Base-by-base conservation (phyloP, 2,113 vertebrate genomes). In the Erythrolamprus reginae region DNA sequence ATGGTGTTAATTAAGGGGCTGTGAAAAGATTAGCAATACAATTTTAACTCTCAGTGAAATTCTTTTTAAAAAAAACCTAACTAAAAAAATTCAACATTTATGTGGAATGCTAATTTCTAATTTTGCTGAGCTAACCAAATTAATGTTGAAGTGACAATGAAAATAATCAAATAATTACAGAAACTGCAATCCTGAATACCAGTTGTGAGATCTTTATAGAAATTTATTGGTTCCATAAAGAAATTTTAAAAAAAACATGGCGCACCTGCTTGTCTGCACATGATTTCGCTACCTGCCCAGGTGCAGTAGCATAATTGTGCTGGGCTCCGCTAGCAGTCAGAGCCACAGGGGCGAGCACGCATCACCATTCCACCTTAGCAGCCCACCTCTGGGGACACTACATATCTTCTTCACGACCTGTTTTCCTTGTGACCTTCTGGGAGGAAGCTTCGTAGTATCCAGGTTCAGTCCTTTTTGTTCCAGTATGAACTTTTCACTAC, bases 1-100 rank as follows among this genome's bases (percentile, higher is more conserved):
- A 92, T 1, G 84, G 88, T 92, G 92, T 89, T 94, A 95, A 95
- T 94, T 94, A 93, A 96, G 93, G 56, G 90, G 91, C 82, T 65
- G 84, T 85, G 61, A 92, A 92, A 92, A 93, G 91, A 92, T 52
- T 82, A 93, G 92, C 91, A 84, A 51, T 91, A 95, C 45, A 93
- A 92, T 91, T 93, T 88, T 91, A 94, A 95, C 4, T 0, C 88
- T 91, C 61, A 94, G 91, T 77, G 82, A 90, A 92, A 84, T 38
- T 91, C 51, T n/a, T n/a, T n/a, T n/a, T 26, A 50, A 91, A 93
- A 87, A 91, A 88, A 70, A 56, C 87, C 77, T 77, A 84, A 26
- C 91, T 91, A 47, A 84, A 88, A 90, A 70, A 8, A 21, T 5
- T 38, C 89, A 90, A 87, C 65, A 65, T 58, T 91, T 90, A 82